These are phyloP conservation scores for Drepana falcataria DNA, from an alignment of 2,888 invertebrate species.

Conservation along the genomic window DNA sequence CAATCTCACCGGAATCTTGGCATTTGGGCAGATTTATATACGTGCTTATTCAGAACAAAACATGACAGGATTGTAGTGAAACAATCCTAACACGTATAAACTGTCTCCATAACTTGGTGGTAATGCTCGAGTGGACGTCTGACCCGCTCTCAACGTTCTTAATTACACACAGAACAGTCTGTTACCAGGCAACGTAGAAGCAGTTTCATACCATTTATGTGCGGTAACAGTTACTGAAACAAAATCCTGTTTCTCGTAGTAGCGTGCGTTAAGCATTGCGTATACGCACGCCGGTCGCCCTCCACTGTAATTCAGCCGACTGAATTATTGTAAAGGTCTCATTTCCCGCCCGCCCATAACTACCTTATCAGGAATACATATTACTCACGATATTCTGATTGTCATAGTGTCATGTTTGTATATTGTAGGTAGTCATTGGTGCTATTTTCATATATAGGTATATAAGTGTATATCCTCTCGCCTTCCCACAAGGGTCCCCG, in stretches of 20 bases:
- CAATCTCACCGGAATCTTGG: constrained; percentile 35
- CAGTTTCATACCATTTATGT: constrained; percentile 64
- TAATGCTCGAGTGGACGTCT: constrained; percentile 48
- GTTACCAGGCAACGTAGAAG: constrained; percentile 55
- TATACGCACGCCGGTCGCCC: too few relatives aligned
- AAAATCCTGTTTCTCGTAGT: constrained; percentile 38
- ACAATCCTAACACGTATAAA: constrained; percentile 52
- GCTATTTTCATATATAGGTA: too few relatives aligned
- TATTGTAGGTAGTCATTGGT: too few relatives aligned
- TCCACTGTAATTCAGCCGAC: background rate
- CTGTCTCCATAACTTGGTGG: constrained; percentile 63
- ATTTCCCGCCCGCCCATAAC: constrained; percentile 34
- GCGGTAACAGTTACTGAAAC: constrained; percentile 60
- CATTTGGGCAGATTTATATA: constrained; percentile 46
- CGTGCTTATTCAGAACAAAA: constrained; percentile 45
- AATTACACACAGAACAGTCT: constrained; percentile 73
- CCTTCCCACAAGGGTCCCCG: too few relatives aligned
- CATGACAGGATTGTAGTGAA: constrained; percentile 53
- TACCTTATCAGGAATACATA: constrained; percentile 1
- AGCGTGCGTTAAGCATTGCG: constrained; percentile 17
- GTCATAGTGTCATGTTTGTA: too few relatives aligned
- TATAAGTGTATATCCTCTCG: too few relatives aligned
- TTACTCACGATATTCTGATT: too few relatives aligned
- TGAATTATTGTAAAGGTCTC: constrained; percentile 35
- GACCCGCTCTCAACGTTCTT: constrained; percentile 61